Conservation (phyloP, 2,888 invertebrate genomes). For the Lissonota sp. region DNA sequence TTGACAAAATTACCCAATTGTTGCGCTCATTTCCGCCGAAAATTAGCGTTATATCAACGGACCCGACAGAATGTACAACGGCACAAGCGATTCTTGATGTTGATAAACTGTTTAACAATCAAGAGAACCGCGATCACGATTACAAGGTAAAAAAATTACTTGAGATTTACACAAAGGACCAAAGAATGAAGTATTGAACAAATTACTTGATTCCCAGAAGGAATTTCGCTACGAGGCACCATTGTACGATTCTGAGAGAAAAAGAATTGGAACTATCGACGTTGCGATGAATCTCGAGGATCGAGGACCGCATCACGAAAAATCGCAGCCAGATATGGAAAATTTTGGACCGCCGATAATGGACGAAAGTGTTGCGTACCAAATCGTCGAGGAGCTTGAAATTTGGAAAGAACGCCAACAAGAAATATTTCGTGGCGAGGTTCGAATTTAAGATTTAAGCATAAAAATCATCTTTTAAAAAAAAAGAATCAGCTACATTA, state of each 20-base stretch:
- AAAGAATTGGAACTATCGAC: slow-evolving; percentile 74
- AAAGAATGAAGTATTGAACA: neutral
- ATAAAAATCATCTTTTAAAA: slow-evolving; percentile 14
- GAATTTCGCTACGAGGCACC: slow-evolving; percentile 74
- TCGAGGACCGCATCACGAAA: slow-evolving; percentile 75
- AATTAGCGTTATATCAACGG: slow-evolving; percentile 76
- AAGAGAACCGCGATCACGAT: neutral
- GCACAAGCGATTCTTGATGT: slow-evolving; percentile 74
- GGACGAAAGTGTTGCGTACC: slow-evolving; percentile 83
- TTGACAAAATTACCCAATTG: slow-evolving; percentile 77
- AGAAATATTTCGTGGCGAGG: slow-evolving; percentile 87
- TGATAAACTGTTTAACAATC: slow-evolving; percentile 70
- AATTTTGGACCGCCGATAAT: slow-evolving; percentile 79
- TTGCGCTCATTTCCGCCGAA: slow-evolving; percentile 78
- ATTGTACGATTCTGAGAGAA: slow-evolving; percentile 72
- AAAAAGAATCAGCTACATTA: slow-evolving; percentile 24
- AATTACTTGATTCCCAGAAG: slow-evolving; percentile 63
- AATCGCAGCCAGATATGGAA: slow-evolving; percentile 73
- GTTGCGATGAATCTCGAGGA: slow-evolving; percentile 77
- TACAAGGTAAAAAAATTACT: slow-evolving; percentile 24
- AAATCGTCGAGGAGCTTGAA: slow-evolving; percentile 88
- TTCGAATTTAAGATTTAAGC: slow-evolving; percentile 73
- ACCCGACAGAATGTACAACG: slow-evolving; percentile 70
- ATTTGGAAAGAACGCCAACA: slow-evolving; percentile 90
- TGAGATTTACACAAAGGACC: neutral